phyloP scores from a whole-genome alignment of 2,797 vertebrate genomes.

The Danio jaintianensis region DNA sequence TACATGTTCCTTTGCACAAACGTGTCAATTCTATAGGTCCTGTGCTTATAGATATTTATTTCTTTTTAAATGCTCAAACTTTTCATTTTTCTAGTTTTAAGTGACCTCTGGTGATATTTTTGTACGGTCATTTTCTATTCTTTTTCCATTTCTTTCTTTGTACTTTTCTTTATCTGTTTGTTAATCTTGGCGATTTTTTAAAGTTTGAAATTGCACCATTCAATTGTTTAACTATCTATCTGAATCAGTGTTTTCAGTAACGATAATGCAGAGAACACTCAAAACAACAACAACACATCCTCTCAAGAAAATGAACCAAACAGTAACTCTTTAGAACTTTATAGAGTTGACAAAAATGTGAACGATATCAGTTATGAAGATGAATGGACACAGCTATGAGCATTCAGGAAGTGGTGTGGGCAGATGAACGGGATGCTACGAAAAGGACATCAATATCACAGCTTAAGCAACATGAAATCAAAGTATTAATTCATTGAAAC shows the following conservation, averaged over 20 bases:
- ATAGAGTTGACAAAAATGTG: not conserved
- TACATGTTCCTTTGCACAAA: too few species aligned
- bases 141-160: not conserved
- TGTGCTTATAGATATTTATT: too few species aligned
- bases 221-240: not conserved
- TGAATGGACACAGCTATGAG: conserved; percentile 17
- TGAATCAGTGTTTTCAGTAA: not conserved
- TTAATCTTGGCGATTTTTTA: not conserved
- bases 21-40: too few species aligned
- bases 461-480: not conserved
- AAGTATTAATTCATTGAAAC: not conserved
- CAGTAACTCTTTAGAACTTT: not conserved
- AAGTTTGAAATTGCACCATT: not conserved
- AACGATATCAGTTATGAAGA: not conserved
- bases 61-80: too few species aligned
- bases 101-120: not conserved
- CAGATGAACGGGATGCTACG: not conserved
- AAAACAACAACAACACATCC: not conserved
- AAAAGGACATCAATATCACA: not conserved
- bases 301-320: not conserved
- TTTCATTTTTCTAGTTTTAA: not conserved
- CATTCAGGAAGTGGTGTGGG: conserved; percentile 11
- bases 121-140: not conserved
- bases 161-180: not conserved
- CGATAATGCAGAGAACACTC: not conserved